These are phyloP conservation scores for Drosophila equinoxialis DNA, from an alignment of 1,140 invertebrate genomes.

Conservation along the genomic window DNA sequence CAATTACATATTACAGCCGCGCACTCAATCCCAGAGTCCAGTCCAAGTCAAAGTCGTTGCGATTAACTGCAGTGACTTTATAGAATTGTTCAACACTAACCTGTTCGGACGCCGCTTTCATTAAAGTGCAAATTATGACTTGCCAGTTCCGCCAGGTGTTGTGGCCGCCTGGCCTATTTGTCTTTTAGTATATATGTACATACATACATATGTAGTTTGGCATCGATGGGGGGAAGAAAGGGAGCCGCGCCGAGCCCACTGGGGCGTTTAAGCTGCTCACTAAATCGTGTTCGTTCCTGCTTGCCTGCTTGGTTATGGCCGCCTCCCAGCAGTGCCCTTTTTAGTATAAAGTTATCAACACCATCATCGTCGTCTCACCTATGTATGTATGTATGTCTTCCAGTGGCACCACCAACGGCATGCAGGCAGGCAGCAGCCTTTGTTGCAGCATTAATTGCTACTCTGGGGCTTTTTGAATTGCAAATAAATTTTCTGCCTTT, in stretches of 20 bases:
- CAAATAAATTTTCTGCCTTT: conserved; percentile 46
- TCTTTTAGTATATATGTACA: conserved; percentile 50
- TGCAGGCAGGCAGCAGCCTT: conserved; percentile 28
- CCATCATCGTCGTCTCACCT: conserved; percentile 35
- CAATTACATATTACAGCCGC: conserved; percentile 69
- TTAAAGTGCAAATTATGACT: conserved; percentile 82
- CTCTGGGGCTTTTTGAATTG: conserved; percentile 44
- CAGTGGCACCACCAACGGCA: conserved; percentile 15
- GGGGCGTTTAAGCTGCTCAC: conserved; percentile 13
- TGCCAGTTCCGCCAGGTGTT: conserved; percentile 80
- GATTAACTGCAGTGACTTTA: conserved; percentile 80
- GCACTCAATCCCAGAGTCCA: conserved; percentile 23
- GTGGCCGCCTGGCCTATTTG: conserved; percentile 74
- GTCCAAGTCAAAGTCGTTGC: conserved; percentile 52
- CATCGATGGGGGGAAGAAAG: conserved; percentile 13
- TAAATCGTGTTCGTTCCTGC: conserved; percentile 14
- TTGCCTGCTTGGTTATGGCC: neutral
- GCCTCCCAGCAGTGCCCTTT: conserved; percentile 47
- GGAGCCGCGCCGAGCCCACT: neutral
- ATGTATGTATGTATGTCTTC: neutral
- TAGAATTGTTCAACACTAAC: conserved; percentile 64
- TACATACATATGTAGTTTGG: neutral
- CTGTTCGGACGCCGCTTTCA: conserved; percentile 72
- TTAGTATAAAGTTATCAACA: conserved; percentile 76
- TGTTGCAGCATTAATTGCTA: conserved; percentile 67